phyloP scores from a whole-genome alignment of 2,888 invertebrate genomes.

The Aelia acuminata region DNA sequence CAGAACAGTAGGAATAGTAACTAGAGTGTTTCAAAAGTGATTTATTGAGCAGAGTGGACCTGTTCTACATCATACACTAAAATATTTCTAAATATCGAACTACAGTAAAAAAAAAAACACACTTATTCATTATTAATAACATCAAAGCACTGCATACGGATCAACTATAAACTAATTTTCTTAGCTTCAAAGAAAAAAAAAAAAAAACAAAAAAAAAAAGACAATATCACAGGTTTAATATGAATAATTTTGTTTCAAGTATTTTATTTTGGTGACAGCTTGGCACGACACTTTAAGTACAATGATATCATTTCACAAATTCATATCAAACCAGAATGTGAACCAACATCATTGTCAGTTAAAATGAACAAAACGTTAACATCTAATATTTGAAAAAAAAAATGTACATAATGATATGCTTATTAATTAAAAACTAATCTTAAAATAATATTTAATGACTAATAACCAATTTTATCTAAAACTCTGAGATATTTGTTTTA shows the following conservation, averaged over 20 bases:
- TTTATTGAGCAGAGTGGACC: constrained; percentile 55
- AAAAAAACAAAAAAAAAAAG: constrained; percentile 23
- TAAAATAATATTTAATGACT: constrained; percentile 9
- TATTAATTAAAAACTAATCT: constrained; percentile 22
- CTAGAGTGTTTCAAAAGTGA: constrained; percentile 41
- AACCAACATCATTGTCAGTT: constrained; percentile 55
- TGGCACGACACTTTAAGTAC: constrained; percentile 50
- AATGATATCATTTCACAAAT: constrained; percentile 59
- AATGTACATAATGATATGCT: constrained; percentile 29
- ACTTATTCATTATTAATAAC: constrained; percentile 1
- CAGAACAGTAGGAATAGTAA: neutral
- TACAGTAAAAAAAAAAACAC: constrained; percentile 25
- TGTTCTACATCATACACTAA: constrained; percentile 32
- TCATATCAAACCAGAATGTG: constrained; percentile 47
- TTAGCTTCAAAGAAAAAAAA: no score
- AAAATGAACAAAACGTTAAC: constrained; percentile 8
- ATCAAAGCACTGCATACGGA: neutral
- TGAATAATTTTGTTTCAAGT: constrained; percentile 27
- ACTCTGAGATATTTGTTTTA: neutral
- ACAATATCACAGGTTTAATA: constrained; percentile 55
- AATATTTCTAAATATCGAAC: neutral
- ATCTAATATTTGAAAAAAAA: constrained; percentile 28
- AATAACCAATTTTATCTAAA: constrained; percentile 9
- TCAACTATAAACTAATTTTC: constrained; percentile 16
- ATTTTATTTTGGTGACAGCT: constrained; percentile 53